These are phyloP conservation scores for Nomada lathburiana DNA, from an alignment of 2,888 invertebrate species.

Conservation along the genomic window DNA sequence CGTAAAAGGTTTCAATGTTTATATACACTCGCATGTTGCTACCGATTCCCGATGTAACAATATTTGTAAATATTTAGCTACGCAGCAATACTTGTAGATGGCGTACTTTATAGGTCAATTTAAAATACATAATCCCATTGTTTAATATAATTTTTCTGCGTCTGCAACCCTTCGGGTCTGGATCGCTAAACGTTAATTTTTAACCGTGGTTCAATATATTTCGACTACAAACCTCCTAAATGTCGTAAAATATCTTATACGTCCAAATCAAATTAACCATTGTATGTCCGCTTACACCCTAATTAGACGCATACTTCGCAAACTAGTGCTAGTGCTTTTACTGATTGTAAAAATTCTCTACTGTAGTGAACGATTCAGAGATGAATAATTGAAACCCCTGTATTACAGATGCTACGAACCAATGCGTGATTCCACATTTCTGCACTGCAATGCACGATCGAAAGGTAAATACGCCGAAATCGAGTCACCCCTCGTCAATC, in stretches of 20 bases:
- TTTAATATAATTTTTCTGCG: too few relatives aligned
- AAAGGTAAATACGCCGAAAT: not conserved
- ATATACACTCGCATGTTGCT: not conserved
- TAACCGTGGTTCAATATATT: too few relatives aligned
- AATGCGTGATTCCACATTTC: not conserved
- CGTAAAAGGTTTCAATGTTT: slow-evolving; percentile 8
- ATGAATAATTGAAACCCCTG: not conserved
- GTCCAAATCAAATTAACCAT: too few relatives aligned
- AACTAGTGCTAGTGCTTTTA: too few relatives aligned
- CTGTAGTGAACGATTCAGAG: not conserved
- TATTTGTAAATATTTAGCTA: slow-evolving; percentile 16
- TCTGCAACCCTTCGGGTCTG: too few relatives aligned
- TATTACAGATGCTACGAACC: not conserved
- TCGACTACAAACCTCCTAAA: too few relatives aligned
- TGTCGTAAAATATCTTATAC: too few relatives aligned
- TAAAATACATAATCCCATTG: not conserved
- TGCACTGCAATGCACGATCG: not conserved
- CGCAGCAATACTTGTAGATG: not conserved
- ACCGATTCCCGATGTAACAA: not conserved
- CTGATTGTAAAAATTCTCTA: not conserved
- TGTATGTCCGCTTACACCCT: too few relatives aligned
- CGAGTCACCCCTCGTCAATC: slow-evolving; percentile 5
- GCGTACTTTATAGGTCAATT: not conserved
- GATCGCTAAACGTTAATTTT: too few relatives aligned
- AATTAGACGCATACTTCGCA: too few relatives aligned